phyloP scores from a whole-genome alignment of 2,113 vertebrate species.

The Scomber scombrus region DNA sequence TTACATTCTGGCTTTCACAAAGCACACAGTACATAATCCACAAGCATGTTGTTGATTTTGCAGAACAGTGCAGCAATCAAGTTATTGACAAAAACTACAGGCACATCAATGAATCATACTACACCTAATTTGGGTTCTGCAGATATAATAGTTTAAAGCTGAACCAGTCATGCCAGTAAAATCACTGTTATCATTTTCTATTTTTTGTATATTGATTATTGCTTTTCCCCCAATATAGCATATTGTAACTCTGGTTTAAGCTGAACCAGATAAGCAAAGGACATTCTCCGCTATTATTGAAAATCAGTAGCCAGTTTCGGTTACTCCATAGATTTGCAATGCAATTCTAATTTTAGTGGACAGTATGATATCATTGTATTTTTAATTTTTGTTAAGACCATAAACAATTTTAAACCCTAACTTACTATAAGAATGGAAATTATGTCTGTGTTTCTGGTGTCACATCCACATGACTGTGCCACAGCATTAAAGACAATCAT shows the following conservation, averaged over 20 bases:
- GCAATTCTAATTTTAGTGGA: conserved; percentile 25
- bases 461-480: background rate
- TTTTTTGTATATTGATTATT: conserved; percentile 4
- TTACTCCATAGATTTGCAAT: conserved; percentile 40
- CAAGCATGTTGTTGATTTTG: conserved; percentile 6
- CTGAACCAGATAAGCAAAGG: conserved; percentile 12
- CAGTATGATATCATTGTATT: background rate
- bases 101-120: conserved; percentile 20
- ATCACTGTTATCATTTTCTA: background rate
- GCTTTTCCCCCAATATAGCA: background rate
- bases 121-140: conserved; percentile 14
- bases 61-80: conserved; percentile 13
- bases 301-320: conserved; percentile 40
- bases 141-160: conserved; percentile 7
- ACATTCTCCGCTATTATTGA: conserved; percentile 26
- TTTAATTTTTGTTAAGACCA: background rate
- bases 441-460: background rate
- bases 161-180: background rate
- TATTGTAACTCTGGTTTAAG: background rate
- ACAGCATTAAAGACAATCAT: background rate
- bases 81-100: conserved; percentile 32
- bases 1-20: background rate
- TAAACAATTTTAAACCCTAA: conserved; percentile 15
- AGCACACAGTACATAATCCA: background rate
- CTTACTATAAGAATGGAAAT: too few species aligned